These are phyloP conservation scores for Microchirus variegatus DNA, from an alignment of 2,797 vertebrate genomes.

Conservation along the genomic window DNA sequence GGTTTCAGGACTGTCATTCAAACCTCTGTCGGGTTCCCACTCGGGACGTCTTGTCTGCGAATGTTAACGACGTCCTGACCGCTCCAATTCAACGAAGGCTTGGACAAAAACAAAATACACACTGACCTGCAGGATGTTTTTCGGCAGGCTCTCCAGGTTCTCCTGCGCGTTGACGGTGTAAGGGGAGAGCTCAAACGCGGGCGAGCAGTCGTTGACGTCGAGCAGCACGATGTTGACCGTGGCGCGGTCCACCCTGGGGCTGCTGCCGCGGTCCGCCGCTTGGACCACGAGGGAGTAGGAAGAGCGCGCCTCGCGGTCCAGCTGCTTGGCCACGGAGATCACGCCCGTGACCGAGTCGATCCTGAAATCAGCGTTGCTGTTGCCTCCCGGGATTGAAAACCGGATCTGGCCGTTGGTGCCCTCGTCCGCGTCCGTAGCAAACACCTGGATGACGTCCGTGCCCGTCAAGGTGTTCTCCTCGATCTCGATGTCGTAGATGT, in stretches of 20 bases:
- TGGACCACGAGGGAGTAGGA: slow-evolving; percentile 88
- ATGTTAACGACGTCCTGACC: slow-evolving; percentile 10
- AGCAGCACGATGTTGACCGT: slow-evolving; percentile 86
- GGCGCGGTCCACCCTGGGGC: slow-evolving; percentile 84
- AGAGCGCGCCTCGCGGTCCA: slow-evolving; percentile 87
- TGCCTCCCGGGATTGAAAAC: slow-evolving; percentile 85
- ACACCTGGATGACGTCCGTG: slow-evolving; percentile 89
- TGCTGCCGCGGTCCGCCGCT: slow-evolving; percentile 91
- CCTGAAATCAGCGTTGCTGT: slow-evolving; percentile 85
- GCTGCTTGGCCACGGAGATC: slow-evolving; percentile 89
- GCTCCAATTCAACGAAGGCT: slow-evolving; percentile 9
- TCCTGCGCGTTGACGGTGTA: slow-evolving; percentile 90
- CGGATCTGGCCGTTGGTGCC: slow-evolving; percentile 94
- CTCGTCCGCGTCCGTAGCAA: slow-evolving; percentile 89
- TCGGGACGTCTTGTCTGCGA: slow-evolving; percentile 27
- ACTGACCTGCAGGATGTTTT: slow-evolving; percentile 91
- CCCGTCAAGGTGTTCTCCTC: slow-evolving; percentile 90
- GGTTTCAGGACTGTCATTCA: slow-evolving; percentile 56
- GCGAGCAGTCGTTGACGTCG: slow-evolving; percentile 93
- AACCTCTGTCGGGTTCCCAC: slow-evolving; percentile 26
- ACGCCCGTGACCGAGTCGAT: slow-evolving; percentile 93
- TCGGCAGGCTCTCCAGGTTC: slow-evolving; percentile 86
- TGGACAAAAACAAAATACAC: slow-evolving; percentile 8
- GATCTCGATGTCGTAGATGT: slow-evolving; percentile 89
- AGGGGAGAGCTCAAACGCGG: slow-evolving; percentile 91